phyloP scores from a whole-genome alignment of 2,888 invertebrate genomes.

The Cheilosia vulpina region DNA sequence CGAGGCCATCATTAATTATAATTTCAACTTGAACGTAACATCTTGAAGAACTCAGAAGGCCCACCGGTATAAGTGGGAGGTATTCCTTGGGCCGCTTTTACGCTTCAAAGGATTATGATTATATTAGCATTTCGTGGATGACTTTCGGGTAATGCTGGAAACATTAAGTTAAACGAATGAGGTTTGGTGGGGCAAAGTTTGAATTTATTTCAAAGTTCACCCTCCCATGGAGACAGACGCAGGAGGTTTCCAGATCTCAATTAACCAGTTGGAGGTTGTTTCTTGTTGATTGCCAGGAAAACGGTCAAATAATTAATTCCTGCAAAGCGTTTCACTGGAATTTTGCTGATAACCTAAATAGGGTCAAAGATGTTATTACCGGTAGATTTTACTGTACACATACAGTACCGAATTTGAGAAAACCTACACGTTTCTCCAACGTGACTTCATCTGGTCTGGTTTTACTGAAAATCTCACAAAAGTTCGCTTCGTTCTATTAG shows the following conservation, averaged over 20 bases:
- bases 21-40: constrained; percentile 42
- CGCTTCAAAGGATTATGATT: constrained; percentile 61
- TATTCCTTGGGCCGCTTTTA: constrained; percentile 47
- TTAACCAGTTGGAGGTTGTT: neutral
- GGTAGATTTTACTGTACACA: neutral
- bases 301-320: neutral
- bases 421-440: too few species aligned
- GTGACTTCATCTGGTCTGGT: too few species aligned
- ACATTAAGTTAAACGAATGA: constrained; percentile 15
- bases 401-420: too few species aligned
- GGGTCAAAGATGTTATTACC: neutral
- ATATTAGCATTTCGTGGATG: constrained; percentile 50
- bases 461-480: too few species aligned
- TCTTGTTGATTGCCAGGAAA: neutral
- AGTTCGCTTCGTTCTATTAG: too few species aligned
- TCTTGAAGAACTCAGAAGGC: constrained; percentile 20
- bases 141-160: constrained; percentile 36
- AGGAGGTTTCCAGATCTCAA: neutral
- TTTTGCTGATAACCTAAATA: neutral
- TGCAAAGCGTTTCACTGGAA: neutral
- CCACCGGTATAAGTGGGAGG: neutral
- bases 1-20: constrained; percentile 47
- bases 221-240: neutral
- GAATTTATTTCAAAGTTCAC: neutral
- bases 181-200: neutral